Percentiles rank a stretch among this genome's conserved stretches.
Evolutionary conservation across 1,140 invertebrate species (phyloP).

Genomic region (Drosophila arawakana): DNA sequence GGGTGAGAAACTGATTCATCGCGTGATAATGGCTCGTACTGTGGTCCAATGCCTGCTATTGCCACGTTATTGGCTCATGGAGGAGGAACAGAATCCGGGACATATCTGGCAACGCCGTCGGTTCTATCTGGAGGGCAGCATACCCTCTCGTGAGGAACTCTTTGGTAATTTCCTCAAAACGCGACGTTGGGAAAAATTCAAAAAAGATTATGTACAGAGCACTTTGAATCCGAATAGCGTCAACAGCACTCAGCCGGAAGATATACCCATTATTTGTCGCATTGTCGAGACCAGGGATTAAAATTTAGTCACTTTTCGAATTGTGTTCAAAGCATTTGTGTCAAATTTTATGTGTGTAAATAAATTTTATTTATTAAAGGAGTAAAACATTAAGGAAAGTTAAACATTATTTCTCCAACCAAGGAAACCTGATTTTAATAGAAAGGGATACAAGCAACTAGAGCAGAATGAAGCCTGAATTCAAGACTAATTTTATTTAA

Average conservation of each 20-base stretch:
- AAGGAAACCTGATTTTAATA: too few species aligned
- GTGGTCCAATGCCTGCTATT: constrained; percentile 86
- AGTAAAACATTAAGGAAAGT: background rate
- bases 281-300: constrained; percentile 63
- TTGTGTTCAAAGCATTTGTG: too few species aligned
- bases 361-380: background rate
- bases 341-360: constrained; percentile 15
- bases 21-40: constrained; percentile 86
- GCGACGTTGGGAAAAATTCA: constrained; percentile 85
- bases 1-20: constrained; percentile 86
- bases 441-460: too few species aligned
- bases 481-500: too few species aligned
- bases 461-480: too few species aligned
- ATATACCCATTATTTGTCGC: constrained; percentile 74
- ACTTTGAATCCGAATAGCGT: constrained; percentile 25
- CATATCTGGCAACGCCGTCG: constrained; percentile 87
- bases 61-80: constrained; percentile 86
- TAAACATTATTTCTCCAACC: background rate
- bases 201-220: constrained; percentile 81
- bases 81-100: constrained; percentile 85
- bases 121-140: constrained; percentile 85
- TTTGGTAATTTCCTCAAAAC: constrained; percentile 85
- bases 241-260: constrained; percentile 53
- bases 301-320: constrained; percentile 5
- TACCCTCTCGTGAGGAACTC: constrained; percentile 85